Conservation (phyloP, 2,797 vertebrate species). For the Myotis pilosus region DNA sequence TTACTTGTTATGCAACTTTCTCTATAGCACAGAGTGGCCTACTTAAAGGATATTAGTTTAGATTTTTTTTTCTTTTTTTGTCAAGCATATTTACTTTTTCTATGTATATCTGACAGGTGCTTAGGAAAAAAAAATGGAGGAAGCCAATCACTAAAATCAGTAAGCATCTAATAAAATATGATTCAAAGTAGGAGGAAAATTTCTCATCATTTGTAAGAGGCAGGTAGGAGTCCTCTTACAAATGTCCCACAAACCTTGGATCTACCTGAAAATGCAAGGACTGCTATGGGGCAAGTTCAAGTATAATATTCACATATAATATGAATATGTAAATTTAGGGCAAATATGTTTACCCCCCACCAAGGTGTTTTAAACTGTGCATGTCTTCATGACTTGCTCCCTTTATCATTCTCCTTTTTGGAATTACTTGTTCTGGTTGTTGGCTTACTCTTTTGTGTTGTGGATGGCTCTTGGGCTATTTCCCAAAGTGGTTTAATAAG, state of each 20-base stretch:
- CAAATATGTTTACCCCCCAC: neutral
- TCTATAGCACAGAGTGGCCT: neutral
- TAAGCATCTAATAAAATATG: neutral
- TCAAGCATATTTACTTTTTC: slow-evolving; percentile 11
- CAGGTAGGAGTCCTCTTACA: neutral
- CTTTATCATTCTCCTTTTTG: neutral
- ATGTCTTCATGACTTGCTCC: neutral
- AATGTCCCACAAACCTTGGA: neutral
- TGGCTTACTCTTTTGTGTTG: neutral
- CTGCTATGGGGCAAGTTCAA: neutral
- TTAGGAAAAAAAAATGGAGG: neutral
- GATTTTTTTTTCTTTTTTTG: neutral
- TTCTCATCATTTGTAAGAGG: neutral
- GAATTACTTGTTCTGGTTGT: neutral
- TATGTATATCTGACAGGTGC: neutral
- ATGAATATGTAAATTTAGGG: neutral
- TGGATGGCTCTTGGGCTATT: neutral
- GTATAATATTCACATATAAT: neutral
- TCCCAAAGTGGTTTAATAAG: neutral
- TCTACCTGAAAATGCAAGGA: neutral
- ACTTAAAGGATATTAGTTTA: slow-evolving; percentile 21
- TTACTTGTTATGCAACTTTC: slow-evolving; percentile 30
- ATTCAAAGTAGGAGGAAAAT: neutral
- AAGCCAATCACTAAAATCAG: neutral
- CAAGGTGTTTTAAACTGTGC: neutral